Percentiles rank a stretch among this genome's conserved stretches.
phyloP scores from a whole-genome alignment of 2,113 vertebrate genomes.

The Potamarius usumacintae region DNA sequence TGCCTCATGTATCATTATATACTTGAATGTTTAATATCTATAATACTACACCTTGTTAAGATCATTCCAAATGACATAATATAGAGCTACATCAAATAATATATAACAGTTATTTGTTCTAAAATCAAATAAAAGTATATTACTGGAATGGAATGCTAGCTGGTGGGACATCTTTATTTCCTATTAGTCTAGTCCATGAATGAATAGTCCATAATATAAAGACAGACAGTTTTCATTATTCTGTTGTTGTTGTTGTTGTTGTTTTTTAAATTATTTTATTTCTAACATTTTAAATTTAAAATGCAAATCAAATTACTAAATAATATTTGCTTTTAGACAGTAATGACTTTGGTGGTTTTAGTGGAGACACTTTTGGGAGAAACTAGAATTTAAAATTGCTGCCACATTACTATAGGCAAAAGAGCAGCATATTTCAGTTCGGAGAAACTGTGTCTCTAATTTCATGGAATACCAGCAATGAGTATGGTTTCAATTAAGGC shows the following conservation, averaged over 20 bases:
- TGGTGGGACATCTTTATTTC: neutral
- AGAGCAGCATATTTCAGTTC: neutral
- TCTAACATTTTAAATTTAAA: neutral
- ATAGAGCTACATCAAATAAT: too few species aligned
- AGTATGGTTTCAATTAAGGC: conserved; percentile 62
- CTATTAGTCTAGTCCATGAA: neutral
- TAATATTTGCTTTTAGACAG: neutral
- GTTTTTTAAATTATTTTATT: neutral
- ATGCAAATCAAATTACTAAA: neutral
- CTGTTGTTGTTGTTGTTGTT: neutral
- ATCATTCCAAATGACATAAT: too few species aligned
- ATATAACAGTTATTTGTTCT: too few species aligned
- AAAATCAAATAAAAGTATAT: neutral
- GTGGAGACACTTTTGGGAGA: neutral
- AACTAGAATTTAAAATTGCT: neutral
- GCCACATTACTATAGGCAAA: neutral
- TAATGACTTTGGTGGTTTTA: neutral
- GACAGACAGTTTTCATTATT: neutral
- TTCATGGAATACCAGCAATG: conserved; percentile 50
- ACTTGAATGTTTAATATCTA: too few species aligned
- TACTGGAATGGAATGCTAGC: neutral
- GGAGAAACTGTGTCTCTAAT: neutral
- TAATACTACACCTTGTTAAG: too few species aligned
- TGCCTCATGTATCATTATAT: too few species aligned
- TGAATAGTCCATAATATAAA: neutral